These are phyloP conservation scores for Misgurnus anguillicaudatus DNA, from an alignment of 2,113 vertebrate genomes.

Conservation along the genomic window DNA sequence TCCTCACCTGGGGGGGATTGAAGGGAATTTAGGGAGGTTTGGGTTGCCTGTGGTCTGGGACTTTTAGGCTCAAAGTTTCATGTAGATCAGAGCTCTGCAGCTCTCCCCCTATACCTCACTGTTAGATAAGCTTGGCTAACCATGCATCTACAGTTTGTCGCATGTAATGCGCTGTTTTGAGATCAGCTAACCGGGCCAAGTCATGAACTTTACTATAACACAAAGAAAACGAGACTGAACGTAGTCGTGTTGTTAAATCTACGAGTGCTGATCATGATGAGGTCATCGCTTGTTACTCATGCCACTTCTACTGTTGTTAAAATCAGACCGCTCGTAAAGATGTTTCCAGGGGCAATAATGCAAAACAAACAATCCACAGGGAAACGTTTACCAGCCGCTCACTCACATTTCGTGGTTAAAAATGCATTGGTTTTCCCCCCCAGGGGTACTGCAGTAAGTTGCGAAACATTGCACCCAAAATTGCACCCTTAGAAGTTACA, in stretches of 20 bases:
- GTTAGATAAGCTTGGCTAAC: conserved; percentile 32
- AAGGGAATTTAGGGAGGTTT: conserved; percentile 10
- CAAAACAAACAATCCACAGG: conserved; percentile 59
- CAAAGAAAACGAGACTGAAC: not conserved
- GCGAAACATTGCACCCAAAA: not conserved
- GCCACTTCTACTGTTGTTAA: conserved; percentile 38
- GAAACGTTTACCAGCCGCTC: conserved; percentile 23
- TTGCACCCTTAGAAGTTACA: not conserved
- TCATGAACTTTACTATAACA: not conserved
- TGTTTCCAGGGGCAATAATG: conserved; percentile 60
- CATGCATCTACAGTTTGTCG: conserved; percentile 32
- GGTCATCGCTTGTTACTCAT: conserved; percentile 60
- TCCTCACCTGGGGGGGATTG: not conserved
- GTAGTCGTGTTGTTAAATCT: not conserved
- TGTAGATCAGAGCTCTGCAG: not conserved
- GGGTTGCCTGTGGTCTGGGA: conserved; percentile 30
- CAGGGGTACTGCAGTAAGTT: not conserved
- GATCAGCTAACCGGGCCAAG: conserved; percentile 1
- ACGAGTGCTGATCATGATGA: conserved; percentile 56
- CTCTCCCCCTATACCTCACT: conserved; percentile 23
- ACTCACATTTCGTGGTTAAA: conserved; percentile 31
- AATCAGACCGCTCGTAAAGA: conserved; percentile 58
- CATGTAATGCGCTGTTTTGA: not conserved
- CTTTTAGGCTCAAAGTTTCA: conserved; percentile 22
- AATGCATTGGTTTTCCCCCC: not conserved